Evolutionary conservation across 2,888 invertebrate genomes (phyloP).

Genomic region (Drosophila paramelanica): DNA sequence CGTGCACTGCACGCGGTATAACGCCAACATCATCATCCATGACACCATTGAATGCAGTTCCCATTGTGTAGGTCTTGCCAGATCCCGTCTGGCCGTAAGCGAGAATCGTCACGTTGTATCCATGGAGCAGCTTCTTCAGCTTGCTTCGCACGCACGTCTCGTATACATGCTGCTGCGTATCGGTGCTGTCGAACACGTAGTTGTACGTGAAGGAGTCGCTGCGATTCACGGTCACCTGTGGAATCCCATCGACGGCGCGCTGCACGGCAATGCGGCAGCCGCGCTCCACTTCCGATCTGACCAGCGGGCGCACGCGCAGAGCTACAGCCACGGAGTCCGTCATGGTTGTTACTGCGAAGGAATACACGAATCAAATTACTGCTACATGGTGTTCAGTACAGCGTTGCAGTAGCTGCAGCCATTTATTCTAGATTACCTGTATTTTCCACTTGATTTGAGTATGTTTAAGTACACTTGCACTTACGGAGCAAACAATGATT

Average conservation of each 20-base stretch:
- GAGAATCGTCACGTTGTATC: conserved; percentile 96
- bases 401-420: neutral
- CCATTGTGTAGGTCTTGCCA: conserved; percentile 97
- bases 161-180: conserved; percentile 91
- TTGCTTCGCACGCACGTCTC: conserved; percentile 89
- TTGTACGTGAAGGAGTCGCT: conserved; percentile 93
- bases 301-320: conserved; percentile 92
- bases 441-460: neutral
- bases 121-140: conserved; percentile 91
- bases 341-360: conserved; percentile 1
- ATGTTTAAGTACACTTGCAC: neutral
- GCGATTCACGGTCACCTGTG: conserved; percentile 89
- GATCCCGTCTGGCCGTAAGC: conserved; percentile 98
- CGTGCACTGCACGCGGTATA: conserved; percentile 93
- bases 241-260: conserved; percentile 87
- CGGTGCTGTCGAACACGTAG: conserved; percentile 90
- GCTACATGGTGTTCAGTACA: neutral
- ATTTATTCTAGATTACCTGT: neutral
- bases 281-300: conserved; percentile 88
- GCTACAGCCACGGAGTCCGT: conserved; percentile 87
- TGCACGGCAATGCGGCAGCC: conserved; percentile 92
- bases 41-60: conserved; percentile 90
- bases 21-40: conserved; percentile 90
- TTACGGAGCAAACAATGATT: neutral
- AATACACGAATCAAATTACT: neutral